phyloP scores from a whole-genome alignment of 2,888 invertebrate species.

The Bugula neritina region DNA sequence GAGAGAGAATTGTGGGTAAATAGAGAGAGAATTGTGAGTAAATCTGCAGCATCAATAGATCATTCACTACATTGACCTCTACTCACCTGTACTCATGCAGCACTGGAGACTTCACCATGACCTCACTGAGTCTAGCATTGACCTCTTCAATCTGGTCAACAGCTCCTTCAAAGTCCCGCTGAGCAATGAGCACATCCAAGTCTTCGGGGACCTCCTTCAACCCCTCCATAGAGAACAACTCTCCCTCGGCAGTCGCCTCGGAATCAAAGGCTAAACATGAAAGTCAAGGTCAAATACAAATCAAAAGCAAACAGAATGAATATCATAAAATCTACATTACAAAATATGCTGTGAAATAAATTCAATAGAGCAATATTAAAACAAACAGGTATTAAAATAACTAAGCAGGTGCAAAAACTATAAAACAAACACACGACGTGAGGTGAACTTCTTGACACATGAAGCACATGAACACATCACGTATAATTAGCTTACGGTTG shows the following conservation, averaged over 20 bases:
- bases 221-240: slow-evolving; percentile 59
- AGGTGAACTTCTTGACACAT: no score
- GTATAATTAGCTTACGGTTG: slow-evolving; percentile 16
- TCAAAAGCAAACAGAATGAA: background rate
- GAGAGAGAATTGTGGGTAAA: no score
- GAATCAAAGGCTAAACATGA: slow-evolving; percentile 37
- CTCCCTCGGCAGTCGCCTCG: slow-evolving; percentile 30
- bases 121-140: slow-evolving; percentile 29
- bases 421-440: no score
- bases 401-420: no score
- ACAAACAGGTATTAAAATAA: no score
- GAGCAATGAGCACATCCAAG: slow-evolving; percentile 87
- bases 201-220: slow-evolving; percentile 84
- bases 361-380: no score
- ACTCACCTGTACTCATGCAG: slow-evolving; percentile 49
- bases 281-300: no score
- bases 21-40: no score
- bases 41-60: no score
- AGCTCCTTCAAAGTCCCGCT: slow-evolving; percentile 89
- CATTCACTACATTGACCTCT: no score
- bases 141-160: slow-evolving; percentile 70
- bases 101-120: slow-evolving; percentile 18
- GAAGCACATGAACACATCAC: no score
- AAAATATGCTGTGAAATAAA: no score
- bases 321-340: background rate